Conservation (phyloP, 1,140 invertebrate genomes). For the Drosophila ogumai region DNA sequence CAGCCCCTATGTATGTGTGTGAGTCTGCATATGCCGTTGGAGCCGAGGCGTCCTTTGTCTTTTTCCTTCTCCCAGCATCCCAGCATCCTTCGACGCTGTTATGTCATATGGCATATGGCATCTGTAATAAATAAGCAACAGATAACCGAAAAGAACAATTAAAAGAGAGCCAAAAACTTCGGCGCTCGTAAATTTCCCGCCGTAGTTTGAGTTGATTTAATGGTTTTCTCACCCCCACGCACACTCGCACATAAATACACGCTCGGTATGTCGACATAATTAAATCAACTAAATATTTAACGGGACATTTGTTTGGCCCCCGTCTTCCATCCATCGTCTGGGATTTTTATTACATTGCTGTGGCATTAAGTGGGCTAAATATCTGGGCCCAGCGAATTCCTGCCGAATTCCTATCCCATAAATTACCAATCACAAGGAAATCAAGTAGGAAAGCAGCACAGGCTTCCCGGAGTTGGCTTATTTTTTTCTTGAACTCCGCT, state of each 20-base stretch:
- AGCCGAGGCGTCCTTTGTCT: background rate
- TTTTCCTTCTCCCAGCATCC: background rate
- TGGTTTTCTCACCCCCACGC: conserved; percentile 24
- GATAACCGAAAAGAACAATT: conserved; percentile 72
- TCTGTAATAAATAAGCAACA: conserved; percentile 79
- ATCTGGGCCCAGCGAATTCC: conserved; percentile 15
- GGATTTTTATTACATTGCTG: conserved; percentile 76
- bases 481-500: background rate
- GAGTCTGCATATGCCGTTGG: conserved; percentile 10
- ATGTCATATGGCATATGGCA: conserved; percentile 75
- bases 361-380: conserved; percentile 70
- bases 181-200: conserved; percentile 67
- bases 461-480: background rate
- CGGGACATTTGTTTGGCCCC: conserved; percentile 72
- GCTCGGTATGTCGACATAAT: conserved; percentile 63
- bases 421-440: conserved; percentile 59
- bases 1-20: conserved; percentile 7
- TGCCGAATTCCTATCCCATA: conserved; percentile 39
- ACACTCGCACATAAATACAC: conserved; percentile 14
- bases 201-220: conserved; percentile 80
- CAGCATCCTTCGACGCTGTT: conserved; percentile 20
- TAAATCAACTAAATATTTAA: conserved; percentile 84
- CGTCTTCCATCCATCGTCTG: conserved; percentile 45
- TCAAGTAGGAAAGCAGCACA: background rate
- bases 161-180: conserved; percentile 42